Evolutionary conservation across 2,888 invertebrate genomes (phyloP).

Genomic region (Apodemia zela): DNA sequence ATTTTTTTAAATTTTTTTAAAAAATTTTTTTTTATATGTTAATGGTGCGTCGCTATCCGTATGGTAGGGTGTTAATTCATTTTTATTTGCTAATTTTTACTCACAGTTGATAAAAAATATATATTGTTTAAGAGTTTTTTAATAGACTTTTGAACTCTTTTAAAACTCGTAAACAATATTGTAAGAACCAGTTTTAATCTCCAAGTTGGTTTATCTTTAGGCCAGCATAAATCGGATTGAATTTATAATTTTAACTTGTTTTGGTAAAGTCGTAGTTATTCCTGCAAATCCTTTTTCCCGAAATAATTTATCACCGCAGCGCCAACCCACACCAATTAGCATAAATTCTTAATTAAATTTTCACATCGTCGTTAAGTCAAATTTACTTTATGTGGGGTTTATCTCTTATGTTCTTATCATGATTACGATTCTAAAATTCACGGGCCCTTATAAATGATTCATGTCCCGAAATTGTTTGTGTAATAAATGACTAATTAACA

Average conservation of each 20-base stretch:
- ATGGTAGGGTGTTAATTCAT: no score
- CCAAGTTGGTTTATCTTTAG: neutral
- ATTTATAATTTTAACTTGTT: conserved; percentile 12
- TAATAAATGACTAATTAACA: no score
- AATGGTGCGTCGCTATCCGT: no score
- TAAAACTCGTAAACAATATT: neutral
- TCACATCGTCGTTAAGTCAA: neutral
- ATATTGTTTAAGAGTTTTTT: no score
- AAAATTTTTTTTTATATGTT: no score
- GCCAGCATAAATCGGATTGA: conserved; percentile 1
- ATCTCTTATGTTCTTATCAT: neutral
- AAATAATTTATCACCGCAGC: conserved; percentile 7
- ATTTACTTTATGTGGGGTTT: neutral
- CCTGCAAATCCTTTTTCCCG: neutral
- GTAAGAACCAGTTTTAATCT: neutral
- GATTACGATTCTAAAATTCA: no score
- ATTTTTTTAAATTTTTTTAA: no score
- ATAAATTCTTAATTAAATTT: neutral
- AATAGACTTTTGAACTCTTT: no score
- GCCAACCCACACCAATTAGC: neutral
- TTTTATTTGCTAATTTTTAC: no score
- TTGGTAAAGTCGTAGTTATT: conserved; percentile 5
- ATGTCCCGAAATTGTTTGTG: no score
- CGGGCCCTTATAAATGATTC: no score
- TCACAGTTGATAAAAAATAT: no score